Base-by-base conservation (phyloP, 2,888 invertebrate species). In the Ichneumoninae sp. region DNA sequence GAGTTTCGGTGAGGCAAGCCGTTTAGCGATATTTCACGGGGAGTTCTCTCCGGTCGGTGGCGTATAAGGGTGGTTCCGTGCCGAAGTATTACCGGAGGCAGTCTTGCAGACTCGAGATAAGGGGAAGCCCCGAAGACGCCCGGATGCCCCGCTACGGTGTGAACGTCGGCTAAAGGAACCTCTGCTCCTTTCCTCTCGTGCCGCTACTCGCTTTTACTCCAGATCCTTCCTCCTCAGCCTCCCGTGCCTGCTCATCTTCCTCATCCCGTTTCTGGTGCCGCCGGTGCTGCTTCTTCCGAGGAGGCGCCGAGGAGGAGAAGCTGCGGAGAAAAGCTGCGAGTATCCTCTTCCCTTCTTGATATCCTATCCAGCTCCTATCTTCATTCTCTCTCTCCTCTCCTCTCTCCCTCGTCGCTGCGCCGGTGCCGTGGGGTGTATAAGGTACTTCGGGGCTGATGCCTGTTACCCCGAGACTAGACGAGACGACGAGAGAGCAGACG, bases 101-200 rank as follows among this genome's bases (percentile, higher is more conserved):
- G 92, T 93, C 93, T 93, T 93, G 93, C 93, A 93, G 92, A 93
- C 89, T 91, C 87, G 89, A 92, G 93, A 93, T 93, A 93, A 93
- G 93, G 88, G 86, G 87, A 89, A 89, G 66, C 70, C 81, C 70
- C 70, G 78, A 78, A 68, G 57, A 82, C 71, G 30, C 71, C 86
- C 88, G 87, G 88, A 87, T 90, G 85, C 88, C 16, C 87, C 81
- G 87, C 86, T 87, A 88, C 89, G 88, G 89, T 89, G 91, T 89
- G 91, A 91, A 90, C 90, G 90, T 87, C 83, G 89, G 89, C 89
- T 91, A 89, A 91, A 91, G 87, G 87, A 81, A 88, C 88, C 86
- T 19, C 85, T 85, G 83, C 86, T 73, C 73, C 30, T 50, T 36
- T 47, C 54, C 87, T 73, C 81, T 47, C 70, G 52, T 71, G 74